A percentile compares a stretch with the other conserved stretches of the same genome.
These are phyloP conservation scores for Nyctalus aviator DNA, from an alignment of 2,797 vertebrate genomes.

Conservation along the genomic window DNA sequence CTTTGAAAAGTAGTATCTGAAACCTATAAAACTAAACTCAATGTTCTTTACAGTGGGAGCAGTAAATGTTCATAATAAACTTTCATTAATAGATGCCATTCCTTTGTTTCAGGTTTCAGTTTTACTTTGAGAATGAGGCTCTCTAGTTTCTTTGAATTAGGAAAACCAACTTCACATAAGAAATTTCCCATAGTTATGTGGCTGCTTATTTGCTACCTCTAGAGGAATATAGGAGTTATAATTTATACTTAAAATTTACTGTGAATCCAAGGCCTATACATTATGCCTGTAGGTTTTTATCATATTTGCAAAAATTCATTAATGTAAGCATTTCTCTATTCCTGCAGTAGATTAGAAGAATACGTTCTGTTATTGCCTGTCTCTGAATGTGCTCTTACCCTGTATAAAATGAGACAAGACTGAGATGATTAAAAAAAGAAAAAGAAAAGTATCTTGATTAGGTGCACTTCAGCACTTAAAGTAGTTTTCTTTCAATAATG, in stretches of 20 bases:
- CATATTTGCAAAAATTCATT: constrained; percentile 72
- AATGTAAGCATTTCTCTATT: constrained; percentile 68
- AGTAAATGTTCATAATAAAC: constrained; percentile 4
- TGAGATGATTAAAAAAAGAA: constrained; percentile 22
- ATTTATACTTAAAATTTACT: constrained; percentile 56
- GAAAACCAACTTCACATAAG: not conserved
- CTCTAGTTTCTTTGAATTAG: not conserved
- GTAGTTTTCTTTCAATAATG: constrained; percentile 64
- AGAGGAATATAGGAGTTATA: constrained; percentile 17
- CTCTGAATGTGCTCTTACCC: constrained; percentile 69
- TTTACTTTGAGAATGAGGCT: not conserved
- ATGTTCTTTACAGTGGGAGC: not conserved
- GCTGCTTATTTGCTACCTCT: constrained; percentile 34
- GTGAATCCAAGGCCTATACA: constrained; percentile 24
- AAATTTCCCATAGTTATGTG: not conserved
- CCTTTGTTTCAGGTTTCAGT: constrained; percentile 37
- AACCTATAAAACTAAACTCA: constrained; percentile 15
- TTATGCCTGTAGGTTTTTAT: constrained; percentile 71
- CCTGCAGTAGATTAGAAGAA: constrained; percentile 59
- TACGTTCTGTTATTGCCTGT: constrained; percentile 55
- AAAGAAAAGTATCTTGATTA: constrained; percentile 44
- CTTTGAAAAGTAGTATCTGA: constrained; percentile 56
- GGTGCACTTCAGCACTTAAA: constrained; percentile 57
- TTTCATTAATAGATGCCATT: not conserved
- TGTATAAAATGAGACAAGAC: constrained; percentile 65